Base-by-base conservation (phyloP, 2,113 vertebrate species). In the Chionomys nivalis region DNA sequence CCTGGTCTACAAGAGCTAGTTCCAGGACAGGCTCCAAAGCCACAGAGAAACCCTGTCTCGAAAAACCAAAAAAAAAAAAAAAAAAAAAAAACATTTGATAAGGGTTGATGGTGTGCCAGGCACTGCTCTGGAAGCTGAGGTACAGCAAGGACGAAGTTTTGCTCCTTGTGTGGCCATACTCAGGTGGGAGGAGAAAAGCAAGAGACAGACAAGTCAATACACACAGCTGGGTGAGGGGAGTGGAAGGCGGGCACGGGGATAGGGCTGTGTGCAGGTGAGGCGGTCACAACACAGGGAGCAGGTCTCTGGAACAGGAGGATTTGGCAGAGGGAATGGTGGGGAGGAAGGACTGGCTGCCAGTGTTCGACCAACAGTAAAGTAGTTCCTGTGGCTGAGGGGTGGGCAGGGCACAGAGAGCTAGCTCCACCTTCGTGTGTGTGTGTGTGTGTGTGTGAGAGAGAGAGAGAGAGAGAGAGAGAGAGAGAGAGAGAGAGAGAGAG, bases 61-160 rank as follows among this genome's bases (percentile, higher is more conserved):
- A n/a, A n/a, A n/a, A n/a, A n/a, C n/a, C n/a, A n/a, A n/a, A n/a
- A n/a, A n/a, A n/a, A n/a, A n/a, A n/a, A n/a, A n/a, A n/a, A n/a
- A n/a, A n/a, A n/a, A n/a, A n/a, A n/a, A n/a, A n/a, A n/a, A n/a
- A n/a, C n/a, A n/a, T 24, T 49, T 33, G 76, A 26, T 8, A 58
- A 95, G 26, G 26, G 78, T 47, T 76, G 63, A 68, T 3, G 33
- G 52, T 19, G 42, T 33, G 44, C 81, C 91, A 52, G 77, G n/a
- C 36, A 73, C 36, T 88, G 36, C 47, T 90, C 66, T 83, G 61
- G 73, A 90, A 87, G 86, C 94, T 89, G 77, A 75, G 75, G 72
- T 7, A 58, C 3, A 55, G 55, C 9, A 42, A 36, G 7, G 36
- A 9, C 76, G 65, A 93, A 58, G 55, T 70, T 89, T 93, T 44